Evolutionary conservation across 2,797 vertebrate genomes (phyloP), one percentile per base, ranked within the genome.

Genomic region (Zalophus californianus): DNA sequence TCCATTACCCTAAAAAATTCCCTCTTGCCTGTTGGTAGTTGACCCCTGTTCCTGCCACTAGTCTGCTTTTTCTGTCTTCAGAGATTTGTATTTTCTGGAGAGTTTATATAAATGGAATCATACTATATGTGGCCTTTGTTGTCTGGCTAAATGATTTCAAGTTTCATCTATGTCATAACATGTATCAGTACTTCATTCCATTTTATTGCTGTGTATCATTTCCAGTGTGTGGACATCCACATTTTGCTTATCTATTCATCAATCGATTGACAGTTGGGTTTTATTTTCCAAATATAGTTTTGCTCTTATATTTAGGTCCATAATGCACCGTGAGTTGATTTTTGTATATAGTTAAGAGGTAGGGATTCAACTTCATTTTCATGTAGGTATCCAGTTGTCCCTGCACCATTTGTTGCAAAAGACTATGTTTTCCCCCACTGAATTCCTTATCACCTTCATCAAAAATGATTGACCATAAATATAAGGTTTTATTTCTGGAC

Each of bases 381-480:
- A 56, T 64, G 54, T 84, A 84, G 41, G 88, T 62, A 79, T 64
- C 29, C 5, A 88, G 84, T 94, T 70, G 62, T 94, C 60, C 29
- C 14, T 62, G 73, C 18, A 79, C n/a, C 23, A 52, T 75, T 85
- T 92, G 85, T 80, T 94, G 72, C 44, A 82, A 86, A 96, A 90
- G 64, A 79, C 27, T 91, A 7, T 89, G 62, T 48, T 64, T 94
- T 58, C 89, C 27, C 27, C 13, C 50, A 58, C 16, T 92, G 64
- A 95, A 80, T 86, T 96, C 21, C 62, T 91, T 92, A 48, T 27
- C 56, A 84, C 64, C 41, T 89, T 91, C 90, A 50, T 80, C 75
- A 93, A 79, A 91, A 93, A 96, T 90, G 38, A 73, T 56, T 90
- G 41, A 44, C n/a, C 23, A 83, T 87, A 91, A 83, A 68, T 86